Percentiles rank a stretch among this genome's conserved stretches.
These are phyloP conservation scores for Pachypeltis micranthus DNA, from an alignment of 1,140 invertebrate species.

Conservation along the genomic window DNA sequence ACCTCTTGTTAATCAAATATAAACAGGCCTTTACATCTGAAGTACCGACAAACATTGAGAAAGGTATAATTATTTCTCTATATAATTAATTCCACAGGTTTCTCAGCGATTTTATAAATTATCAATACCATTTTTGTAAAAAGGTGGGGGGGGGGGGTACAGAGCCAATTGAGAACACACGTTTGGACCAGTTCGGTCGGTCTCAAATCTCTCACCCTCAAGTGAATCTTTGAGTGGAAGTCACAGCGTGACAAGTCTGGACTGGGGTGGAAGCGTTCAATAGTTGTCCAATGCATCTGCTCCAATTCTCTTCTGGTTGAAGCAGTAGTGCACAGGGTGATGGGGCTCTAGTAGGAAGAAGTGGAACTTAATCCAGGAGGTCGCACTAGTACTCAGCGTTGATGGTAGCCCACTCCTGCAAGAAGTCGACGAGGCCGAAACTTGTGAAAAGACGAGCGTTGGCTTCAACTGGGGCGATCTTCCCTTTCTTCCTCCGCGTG, in stretches of 20 bases:
- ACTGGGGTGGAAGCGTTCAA: slow-evolving; percentile 31
- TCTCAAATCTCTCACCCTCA: neutral
- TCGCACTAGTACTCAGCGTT: slow-evolving; percentile 16
- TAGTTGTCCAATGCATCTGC: slow-evolving; percentile 28
- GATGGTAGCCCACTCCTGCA: slow-evolving; percentile 27
- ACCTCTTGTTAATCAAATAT: too few species aligned
- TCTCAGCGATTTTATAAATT: neutral
- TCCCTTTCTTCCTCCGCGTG: slow-evolving; percentile 25
- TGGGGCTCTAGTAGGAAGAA: slow-evolving; percentile 22
- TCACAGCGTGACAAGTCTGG: slow-evolving; percentile 31
- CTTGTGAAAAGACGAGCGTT: slow-evolving; percentile 24
- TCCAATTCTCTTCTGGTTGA: slow-evolving; percentile 21
- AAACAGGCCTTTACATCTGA: too few species aligned
- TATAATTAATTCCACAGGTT: neutral
- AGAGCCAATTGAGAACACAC: neutral
- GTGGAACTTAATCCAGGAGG: neutral
- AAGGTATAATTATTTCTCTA: neutral
- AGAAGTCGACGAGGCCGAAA: slow-evolving; percentile 29
- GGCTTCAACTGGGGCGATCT: slow-evolving; percentile 22
- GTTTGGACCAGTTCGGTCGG: neutral
- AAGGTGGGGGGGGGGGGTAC: neutral
- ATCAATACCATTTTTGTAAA: neutral
- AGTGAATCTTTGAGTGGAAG: slow-evolving; percentile 18
- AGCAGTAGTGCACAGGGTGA: slow-evolving; percentile 11
- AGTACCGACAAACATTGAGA: too few species aligned